Base-by-base conservation (phyloP, 1,140 invertebrate genomes). In the Oryctes rhinoceros region DNA sequence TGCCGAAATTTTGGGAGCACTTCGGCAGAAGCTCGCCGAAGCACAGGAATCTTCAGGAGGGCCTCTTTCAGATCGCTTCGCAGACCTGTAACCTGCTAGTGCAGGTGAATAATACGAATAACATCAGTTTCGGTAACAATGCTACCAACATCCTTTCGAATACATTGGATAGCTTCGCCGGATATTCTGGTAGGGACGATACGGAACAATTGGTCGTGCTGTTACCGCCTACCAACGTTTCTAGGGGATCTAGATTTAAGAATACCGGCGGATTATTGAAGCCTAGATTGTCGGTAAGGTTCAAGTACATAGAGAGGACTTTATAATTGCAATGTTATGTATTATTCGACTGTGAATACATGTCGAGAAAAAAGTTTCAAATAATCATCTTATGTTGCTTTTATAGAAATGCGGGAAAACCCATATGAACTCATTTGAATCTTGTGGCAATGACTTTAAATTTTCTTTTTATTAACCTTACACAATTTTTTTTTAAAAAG, bases 61-160 rank as follows among this genome's bases (percentile, higher is more conserved):
- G 92, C 5, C 87, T 93, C 4, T 93, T 92, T 85, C 92, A 93
- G 88, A 93, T 93, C 76, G 92, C 92, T 1, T 92, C 92, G 0
- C 92, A 93, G 85, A 93, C 92, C 79, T 93, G 92, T 82, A 92
- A 92, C 84, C 91, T 93, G 81, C 88, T 93, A 48, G 92, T 93
- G 30, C 92, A 93, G 90, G 92, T 93, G 49, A 93, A 93, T 85
- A 93, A 93, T 83, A 93, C 92, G 65, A 92, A 93, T 86, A 93
- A 93, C 84, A 92, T 93, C 53, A 92, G 91, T 82, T 91, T 92
- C 85, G 92, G 92, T 78, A 90, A 92, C 82, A 91, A 91, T 80
- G 88, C 91, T 44, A 88, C 90, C 35, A 93, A 91, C 83, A 90
- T 93, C 80, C 90, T 91, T 79, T 92, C 91, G 83, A 90, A 90